Evolutionary conservation across 2,797 vertebrate species (phyloP), one percentile per base, ranked within the genome.

Genomic region (Melanotaenia maccullochi): DNA sequence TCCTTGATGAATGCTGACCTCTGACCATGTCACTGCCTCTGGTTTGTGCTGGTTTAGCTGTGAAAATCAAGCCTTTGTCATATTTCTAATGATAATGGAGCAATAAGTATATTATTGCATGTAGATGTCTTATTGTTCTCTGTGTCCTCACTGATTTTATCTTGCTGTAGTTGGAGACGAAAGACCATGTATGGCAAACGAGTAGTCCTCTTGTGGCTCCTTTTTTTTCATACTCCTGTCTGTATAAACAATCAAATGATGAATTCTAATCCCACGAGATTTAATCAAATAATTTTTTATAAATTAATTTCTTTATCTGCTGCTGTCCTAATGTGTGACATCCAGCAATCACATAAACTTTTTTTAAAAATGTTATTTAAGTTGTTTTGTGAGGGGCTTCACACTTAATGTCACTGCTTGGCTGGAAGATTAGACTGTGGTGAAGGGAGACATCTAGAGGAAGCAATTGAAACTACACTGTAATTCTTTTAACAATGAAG

Each of bases 371-470:
- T n/a, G 7, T 47, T 47, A 3, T 47, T 40, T 40, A n/a, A 5
- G 9, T 49, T 49, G 47, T n/a, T 22, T 9, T 24, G 4, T 24
- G 22, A 52, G 4, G 22, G 22, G 22, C 38, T 52, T 22, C 60
- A 66, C 47, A n/a, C 32, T 38, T 2, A 60, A 24, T 62, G 28
- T 71, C 36, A 14, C 52, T 58, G 58, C 58, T 20, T 28, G 30
- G 60, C 54, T 75, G 65, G 61, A 65, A 11, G 47, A 73, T 20
- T 28, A 76, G 60, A 57, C 35, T 60, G 24, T 14, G 72, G 80
- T 68, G 47, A 83, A 84, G 85, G 78, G 87, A 72, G 91, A 86
- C 90, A 87, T 79, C 91, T 91, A 87, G 81, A 73, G 90, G 90
- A 78, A n/a, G 1, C 6, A 55, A 0, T 1, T 24, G 28, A 78